phyloP scores from a whole-genome alignment of 2,888 invertebrate genomes.

The Perdita meconis region DNA sequence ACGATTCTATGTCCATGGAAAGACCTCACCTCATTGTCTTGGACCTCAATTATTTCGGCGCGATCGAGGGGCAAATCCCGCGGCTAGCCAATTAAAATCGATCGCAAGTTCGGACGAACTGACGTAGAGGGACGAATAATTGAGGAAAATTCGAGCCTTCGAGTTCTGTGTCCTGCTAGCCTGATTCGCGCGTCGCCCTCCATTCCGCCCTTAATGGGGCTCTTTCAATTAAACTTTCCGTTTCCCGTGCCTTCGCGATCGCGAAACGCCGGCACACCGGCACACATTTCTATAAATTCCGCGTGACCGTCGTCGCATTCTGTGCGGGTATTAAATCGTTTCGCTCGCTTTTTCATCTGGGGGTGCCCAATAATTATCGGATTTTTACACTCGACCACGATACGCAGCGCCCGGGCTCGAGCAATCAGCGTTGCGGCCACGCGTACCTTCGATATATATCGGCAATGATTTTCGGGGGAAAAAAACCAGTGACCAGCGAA shows the following conservation, averaged over 20 bases:
- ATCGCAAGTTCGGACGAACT: slow-evolving; percentile 59
- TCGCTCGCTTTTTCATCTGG: background rate
- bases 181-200: slow-evolving; percentile 16
- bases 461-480: slow-evolving; percentile 71
- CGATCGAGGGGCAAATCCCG: slow-evolving; percentile 60
- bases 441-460: slow-evolving; percentile 57
- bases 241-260: background rate
- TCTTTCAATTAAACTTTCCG: slow-evolving; percentile 21
- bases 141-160: slow-evolving; percentile 47
- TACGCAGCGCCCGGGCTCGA: background rate
- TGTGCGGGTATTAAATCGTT: background rate
- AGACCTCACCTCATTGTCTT: background rate
- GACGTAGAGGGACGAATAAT: slow-evolving; percentile 40
- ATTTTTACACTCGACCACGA: slow-evolving; percentile 9
- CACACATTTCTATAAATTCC: background rate
- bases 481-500: slow-evolving; percentile 22
- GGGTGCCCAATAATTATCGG: slow-evolving; percentile 34
- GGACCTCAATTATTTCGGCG: slow-evolving; percentile 45
- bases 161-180: slow-evolving; percentile 7
- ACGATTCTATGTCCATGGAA: background rate
- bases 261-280: background rate
- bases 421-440: slow-evolving; percentile 63
- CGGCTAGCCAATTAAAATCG: slow-evolving; percentile 74
- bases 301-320: background rate
- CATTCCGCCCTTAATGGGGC: background rate